These are phyloP conservation scores for Tyrannus savana DNA, from an alignment of 2,113 vertebrate genomes.

Conservation along the genomic window DNA sequence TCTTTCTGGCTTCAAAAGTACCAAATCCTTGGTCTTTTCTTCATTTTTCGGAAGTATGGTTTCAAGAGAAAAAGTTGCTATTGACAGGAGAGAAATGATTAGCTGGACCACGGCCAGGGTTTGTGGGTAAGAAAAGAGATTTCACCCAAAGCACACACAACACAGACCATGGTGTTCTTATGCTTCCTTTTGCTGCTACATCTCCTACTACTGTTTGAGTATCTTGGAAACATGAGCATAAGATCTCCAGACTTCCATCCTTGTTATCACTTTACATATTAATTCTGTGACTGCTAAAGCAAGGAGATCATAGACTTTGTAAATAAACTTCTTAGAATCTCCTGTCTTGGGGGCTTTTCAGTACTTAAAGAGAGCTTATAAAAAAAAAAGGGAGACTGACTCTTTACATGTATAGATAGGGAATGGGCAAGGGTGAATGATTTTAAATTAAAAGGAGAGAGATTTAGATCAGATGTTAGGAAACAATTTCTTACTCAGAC, in stretches of 20 bases:
- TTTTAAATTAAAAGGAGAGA: not conserved
- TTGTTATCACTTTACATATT: not conserved
- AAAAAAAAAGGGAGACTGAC: not conserved
- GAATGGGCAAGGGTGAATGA: not conserved
- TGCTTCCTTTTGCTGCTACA: not conserved
- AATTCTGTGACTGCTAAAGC: not conserved
- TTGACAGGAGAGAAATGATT: not conserved
- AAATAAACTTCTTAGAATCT: not conserved
- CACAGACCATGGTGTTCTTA: not conserved
- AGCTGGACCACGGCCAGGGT: not conserved
- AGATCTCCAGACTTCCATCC: not conserved
- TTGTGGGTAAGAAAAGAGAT: not conserved
- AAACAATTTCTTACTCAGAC: not conserved
- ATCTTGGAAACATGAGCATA: not conserved
- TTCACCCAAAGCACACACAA: not conserved
- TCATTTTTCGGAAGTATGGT: not conserved
- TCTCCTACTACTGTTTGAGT: not conserved
- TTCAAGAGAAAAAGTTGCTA: not conserved
- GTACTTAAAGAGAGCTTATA: not conserved
- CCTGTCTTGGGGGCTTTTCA: not conserved
- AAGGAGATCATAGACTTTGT: not conserved
- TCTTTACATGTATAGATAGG: not conserved
- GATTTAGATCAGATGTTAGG: not conserved
- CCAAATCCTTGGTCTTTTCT: not conserved
- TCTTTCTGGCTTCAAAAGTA: not conserved